Evolutionary conservation across 2,888 invertebrate species (phyloP).

Genomic region (Watsonalla cultraria): DNA sequence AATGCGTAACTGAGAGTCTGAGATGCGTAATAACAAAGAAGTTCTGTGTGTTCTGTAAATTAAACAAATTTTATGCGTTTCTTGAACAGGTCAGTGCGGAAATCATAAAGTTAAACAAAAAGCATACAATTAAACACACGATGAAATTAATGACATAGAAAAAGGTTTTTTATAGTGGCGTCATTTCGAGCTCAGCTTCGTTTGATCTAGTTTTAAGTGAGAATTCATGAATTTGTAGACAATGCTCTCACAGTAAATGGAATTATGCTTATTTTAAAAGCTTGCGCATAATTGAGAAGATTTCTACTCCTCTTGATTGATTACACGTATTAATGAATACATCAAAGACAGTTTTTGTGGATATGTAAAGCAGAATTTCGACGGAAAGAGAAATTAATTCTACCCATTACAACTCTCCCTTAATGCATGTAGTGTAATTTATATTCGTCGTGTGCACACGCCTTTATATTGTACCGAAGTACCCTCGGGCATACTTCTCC

Average conservation of each 20-base stretch:
- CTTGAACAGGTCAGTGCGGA: slow-evolving; percentile 9
- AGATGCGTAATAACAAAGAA: too few relatives aligned
- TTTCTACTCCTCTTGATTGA: background rate
- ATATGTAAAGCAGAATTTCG: too few relatives aligned
- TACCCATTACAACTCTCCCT: background rate
- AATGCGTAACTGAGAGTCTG: too few relatives aligned
- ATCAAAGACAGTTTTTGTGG: background rate
- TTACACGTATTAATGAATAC: background rate
- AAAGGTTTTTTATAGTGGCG: background rate
- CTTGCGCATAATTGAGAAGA: too few relatives aligned
- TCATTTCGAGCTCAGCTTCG: too few relatives aligned
- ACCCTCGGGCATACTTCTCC: background rate
- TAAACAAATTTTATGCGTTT: background rate
- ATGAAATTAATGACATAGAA: slow-evolving; percentile 4
- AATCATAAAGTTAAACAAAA: slow-evolving; percentile 21
- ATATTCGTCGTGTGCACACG: background rate
- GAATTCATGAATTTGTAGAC: too few relatives aligned
- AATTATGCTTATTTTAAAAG: too few relatives aligned
- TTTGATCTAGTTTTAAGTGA: too few relatives aligned
- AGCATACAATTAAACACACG: slow-evolving; percentile 10
- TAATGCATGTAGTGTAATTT: background rate
- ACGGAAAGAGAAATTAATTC: background rate
- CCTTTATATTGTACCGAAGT: background rate
- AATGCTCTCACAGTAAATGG: too few relatives aligned
- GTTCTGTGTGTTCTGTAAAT: too few relatives aligned